Conservation (phyloP, 2,797 vertebrate genomes). For the Myotis vivesi region DNA sequence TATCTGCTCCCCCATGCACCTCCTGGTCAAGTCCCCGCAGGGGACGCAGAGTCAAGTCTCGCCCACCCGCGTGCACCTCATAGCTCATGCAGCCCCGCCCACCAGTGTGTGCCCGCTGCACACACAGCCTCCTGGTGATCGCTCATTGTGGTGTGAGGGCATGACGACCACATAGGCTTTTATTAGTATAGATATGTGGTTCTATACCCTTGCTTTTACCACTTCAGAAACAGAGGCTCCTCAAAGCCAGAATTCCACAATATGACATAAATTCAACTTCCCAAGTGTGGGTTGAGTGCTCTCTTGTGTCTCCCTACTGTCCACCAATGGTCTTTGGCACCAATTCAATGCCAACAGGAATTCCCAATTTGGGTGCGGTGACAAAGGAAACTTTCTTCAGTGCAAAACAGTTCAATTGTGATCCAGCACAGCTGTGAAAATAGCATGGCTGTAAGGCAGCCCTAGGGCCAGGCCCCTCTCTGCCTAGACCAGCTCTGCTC, state of each 20-base stretch:
- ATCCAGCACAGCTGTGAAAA: background rate
- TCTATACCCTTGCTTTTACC: background rate
- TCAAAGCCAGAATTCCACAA: background rate
- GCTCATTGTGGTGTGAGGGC: too few species aligned
- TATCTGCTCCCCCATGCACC: too few species aligned
- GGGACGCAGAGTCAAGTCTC: too few species aligned
- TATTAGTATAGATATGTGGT: too few species aligned
- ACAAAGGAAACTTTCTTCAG: background rate
- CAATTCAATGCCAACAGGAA: background rate
- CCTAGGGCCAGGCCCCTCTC: too few species aligned
- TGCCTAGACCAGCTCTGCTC: background rate
- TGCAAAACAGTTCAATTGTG: background rate
- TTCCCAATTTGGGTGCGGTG: background rate
- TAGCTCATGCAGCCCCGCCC: too few species aligned
- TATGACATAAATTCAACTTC: background rate
- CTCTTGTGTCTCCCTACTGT: background rate
- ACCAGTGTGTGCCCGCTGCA: fast-evolving
- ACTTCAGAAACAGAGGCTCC: background rate
- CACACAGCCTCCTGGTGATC: too few species aligned
- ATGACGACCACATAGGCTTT: too few species aligned
- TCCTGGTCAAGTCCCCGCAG: too few species aligned
- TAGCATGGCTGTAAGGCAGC: background rate
- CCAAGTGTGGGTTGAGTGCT: too few species aligned
- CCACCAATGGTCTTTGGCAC: background rate
- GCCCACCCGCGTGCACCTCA: too few species aligned